These are phyloP conservation scores for Mycalesis mineus DNA, from an alignment of 2,888 invertebrate species.

Conservation along the genomic window DNA sequence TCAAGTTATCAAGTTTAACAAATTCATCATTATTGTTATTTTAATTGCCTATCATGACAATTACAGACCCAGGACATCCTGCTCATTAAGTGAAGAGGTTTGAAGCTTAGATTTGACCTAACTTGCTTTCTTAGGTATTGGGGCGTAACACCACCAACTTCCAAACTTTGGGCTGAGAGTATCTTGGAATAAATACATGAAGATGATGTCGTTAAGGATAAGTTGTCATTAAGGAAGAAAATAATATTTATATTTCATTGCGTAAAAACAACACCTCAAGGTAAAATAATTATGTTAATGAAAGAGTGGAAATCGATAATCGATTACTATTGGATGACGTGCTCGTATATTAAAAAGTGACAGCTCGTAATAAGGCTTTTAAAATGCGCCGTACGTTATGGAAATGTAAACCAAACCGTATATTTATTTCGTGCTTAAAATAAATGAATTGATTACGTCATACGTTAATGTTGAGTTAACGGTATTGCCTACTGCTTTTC, in stretches of 20 bases:
- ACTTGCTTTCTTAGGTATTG: too few relatives aligned
- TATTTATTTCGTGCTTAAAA: slow-evolving; percentile 48
- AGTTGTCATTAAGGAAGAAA: neutral
- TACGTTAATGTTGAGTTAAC: slow-evolving; percentile 17
- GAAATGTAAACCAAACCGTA: slow-evolving; percentile 50
- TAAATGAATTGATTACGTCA: slow-evolving; percentile 43
- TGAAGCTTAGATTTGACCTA: too few relatives aligned
- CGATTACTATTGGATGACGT: slow-evolving; percentile 38
- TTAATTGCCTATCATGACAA: too few relatives aligned
- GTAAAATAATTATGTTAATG: slow-evolving; percentile 10
- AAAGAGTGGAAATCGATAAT: slow-evolving; percentile 41
- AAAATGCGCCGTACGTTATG: slow-evolving; percentile 57
- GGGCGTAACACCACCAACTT: too few relatives aligned
- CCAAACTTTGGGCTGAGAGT: too few relatives aligned
- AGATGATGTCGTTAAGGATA: neutral
- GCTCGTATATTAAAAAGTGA: slow-evolving; percentile 46
- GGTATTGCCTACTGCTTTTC: neutral
- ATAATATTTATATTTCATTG: neutral
- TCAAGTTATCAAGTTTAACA: too few relatives aligned
- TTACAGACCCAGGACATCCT: too few relatives aligned
- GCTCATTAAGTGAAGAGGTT: too few relatives aligned
- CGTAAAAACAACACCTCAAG: slow-evolving; percentile 9
- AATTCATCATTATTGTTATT: too few relatives aligned
- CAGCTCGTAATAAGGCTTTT: slow-evolving; percentile 59
- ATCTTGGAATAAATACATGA: too few relatives aligned